Base-by-base conservation (phyloP, 2,888 invertebrate species). In the Erebia epiphron region DNA sequence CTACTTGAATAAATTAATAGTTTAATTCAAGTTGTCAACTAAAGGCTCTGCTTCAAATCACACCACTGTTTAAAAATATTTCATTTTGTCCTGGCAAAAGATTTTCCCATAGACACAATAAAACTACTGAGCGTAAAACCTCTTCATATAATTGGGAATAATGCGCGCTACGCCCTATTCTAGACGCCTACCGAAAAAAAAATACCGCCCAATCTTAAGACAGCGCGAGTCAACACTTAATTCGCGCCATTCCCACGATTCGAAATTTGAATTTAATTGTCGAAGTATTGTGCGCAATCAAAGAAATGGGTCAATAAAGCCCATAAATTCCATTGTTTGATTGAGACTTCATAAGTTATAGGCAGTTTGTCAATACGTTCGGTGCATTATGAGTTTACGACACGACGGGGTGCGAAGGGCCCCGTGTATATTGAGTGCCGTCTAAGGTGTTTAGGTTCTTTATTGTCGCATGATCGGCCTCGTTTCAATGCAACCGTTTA, bases 261-360 rank as follows among this genome's bases (percentile, higher is more conserved):
- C 80, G 81, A 84, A 86, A 89, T 90, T 88, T 85, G 87, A 89
- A 89, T 91, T 90, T 87, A 91, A 92, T 92, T 89, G 91, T 90
- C 83, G 88, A 86, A 83, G 85, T 83, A 88, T 90, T 90, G 87
- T 89, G 79, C 80, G 79, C 83, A 86, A 85, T 89, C 84, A 88
- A 90, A 91, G 91, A 91, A 92, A 92, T 88, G 83, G 91, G 92
- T 92, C 92, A 92, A 92, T 92, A 91, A 86, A 89, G 85, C 83
- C 83, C 84, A 80, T 86, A 83, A 84, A 84, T 83, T 80, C 78
- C 78, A 84, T 92, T 92, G 91, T 92, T 90, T 87, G 90, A 88
- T 90, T 85, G 88, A 84, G 88, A 88, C 84, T 88, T 91, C 18
- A 92, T 92, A 92, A 49, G 46, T 62, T 62, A 62, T 62, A 62